Evolutionary conservation across 2,888 invertebrate species (phyloP), one percentile per base, ranked within the genome.

Genomic region (Ferdinandea cuprea): DNA sequence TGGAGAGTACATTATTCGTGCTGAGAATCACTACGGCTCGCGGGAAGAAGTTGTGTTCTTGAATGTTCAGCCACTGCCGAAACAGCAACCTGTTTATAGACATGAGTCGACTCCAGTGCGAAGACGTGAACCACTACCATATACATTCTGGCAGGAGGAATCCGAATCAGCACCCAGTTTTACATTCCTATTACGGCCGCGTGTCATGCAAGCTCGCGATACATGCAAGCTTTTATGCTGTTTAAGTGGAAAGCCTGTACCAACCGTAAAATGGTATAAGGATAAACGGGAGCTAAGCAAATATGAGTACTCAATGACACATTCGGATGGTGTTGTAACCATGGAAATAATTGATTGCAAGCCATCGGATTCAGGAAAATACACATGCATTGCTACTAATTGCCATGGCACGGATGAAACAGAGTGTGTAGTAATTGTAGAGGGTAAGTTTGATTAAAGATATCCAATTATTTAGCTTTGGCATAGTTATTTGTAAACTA

Each of bases 151-250:
- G 96, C 95, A 96, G 92, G 97, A 98, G 91, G 96, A 96, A 88
- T 95, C 95, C 90, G 97, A 98, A 92, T 95, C 96, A 88, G 97
- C 97, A 83, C 99, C 99, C 81, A 95, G 94, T 89, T 99, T 99
- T 93, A 98, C 98, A 89, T 99, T 99, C 97, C 95, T 97, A 89
- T 94, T 99, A 87, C 95, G 99, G 91, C 99, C 99, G 89, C 96
- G 99, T 90, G 97, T 99, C 87, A 99, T 99, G 94, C 99, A 99
- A 92, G 94, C 93, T 88, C 95, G 98, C 86, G 96, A 97, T 90
- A 98, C 98, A 76, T 99, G 99, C 93, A 99, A 99, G 92, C 94
- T 99, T 85, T 94, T 99, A 52, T 99, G 99, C 92, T 98, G 99
- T 89, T 94, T 99, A 80, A 96, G 96, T 88, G 99, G 99, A 85